Conservation (phyloP, 1,140 invertebrate genomes). For the Orchestia grillus region DNA sequence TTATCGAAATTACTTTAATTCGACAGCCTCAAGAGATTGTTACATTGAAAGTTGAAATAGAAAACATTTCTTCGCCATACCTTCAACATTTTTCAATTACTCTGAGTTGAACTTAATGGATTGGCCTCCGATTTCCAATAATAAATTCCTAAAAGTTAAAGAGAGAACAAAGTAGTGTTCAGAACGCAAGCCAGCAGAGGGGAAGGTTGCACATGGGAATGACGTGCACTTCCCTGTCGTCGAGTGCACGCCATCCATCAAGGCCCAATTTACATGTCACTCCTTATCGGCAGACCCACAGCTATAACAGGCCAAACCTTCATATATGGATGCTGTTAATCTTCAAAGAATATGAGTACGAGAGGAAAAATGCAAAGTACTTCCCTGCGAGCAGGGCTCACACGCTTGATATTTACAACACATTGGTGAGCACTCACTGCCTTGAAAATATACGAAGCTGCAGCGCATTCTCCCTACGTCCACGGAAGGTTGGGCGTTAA, state of each 20-base stretch:
- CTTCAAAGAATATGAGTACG: background rate
- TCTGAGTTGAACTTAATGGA: background rate
- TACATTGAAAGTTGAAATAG: background rate
- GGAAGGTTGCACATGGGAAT: slow-evolving; percentile 40
- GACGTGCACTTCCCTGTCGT: slow-evolving; percentile 36
- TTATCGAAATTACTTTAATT: background rate
- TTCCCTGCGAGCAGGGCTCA: background rate
- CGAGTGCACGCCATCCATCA: slow-evolving; percentile 24
- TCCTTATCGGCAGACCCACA: slow-evolving; percentile 12
- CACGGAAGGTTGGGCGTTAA: background rate
- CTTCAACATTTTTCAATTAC: background rate
- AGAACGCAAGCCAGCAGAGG: background rate
- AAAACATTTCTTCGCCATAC: background rate
- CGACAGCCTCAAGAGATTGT: background rate
- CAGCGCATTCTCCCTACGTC: background rate
- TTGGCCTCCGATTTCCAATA: background rate
- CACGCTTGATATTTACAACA: background rate
- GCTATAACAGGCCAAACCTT: slow-evolving; percentile 28
- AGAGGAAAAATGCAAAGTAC: background rate
- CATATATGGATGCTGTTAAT: slow-evolving; percentile 1
- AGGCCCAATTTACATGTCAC: slow-evolving; percentile 42
- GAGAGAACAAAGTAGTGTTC: background rate
- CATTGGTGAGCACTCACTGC: background rate
- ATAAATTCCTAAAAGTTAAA: background rate
- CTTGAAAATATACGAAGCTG: background rate